phyloP scores from a whole-genome alignment of 1,140 invertebrate genomes.

The Caerostris extrusa region DNA sequence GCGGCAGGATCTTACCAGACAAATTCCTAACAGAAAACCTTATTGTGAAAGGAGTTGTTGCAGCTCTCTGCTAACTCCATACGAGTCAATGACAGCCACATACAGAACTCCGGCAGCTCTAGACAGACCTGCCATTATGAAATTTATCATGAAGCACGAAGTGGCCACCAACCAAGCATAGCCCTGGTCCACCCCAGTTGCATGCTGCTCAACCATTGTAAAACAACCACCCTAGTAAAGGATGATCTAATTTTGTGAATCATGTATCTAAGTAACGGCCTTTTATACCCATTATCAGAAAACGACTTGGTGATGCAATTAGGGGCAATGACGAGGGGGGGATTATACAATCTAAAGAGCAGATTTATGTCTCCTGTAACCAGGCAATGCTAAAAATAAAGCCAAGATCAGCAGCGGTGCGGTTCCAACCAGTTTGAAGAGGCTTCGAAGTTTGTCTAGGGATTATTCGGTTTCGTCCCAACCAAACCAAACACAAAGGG shows the following conservation, averaged over 20 bases:
- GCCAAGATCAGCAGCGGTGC: neutral
- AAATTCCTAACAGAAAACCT: conserved; percentile 61
- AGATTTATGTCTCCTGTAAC: neutral
- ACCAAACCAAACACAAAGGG: neutral
- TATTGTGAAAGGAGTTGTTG: conserved; percentile 60
- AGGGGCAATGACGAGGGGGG: neutral
- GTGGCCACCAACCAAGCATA: conserved; percentile 61
- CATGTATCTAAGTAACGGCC: neutral
- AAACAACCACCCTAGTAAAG: neutral
- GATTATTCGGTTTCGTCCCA: neutral
- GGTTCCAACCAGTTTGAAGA: neutral
- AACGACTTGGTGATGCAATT: neutral
- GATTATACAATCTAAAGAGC: neutral
- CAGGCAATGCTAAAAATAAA: neutral
- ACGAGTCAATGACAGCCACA: conserved; percentile 60
- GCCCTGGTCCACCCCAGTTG: neutral
- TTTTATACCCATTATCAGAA: neutral
- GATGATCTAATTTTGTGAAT: neutral
- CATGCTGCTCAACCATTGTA: neutral
- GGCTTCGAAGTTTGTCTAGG: neutral
- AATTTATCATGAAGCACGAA: conserved; percentile 70
- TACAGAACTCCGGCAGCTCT: conserved; percentile 67
- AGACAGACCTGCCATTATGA: conserved; percentile 67
- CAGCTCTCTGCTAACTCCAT: conserved; percentile 61
- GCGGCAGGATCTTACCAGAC: conserved; percentile 50